These are phyloP conservation scores for Macropus fuliginosus DNA, from an alignment of 2,797 vertebrate species.

Conservation along the genomic window DNA sequence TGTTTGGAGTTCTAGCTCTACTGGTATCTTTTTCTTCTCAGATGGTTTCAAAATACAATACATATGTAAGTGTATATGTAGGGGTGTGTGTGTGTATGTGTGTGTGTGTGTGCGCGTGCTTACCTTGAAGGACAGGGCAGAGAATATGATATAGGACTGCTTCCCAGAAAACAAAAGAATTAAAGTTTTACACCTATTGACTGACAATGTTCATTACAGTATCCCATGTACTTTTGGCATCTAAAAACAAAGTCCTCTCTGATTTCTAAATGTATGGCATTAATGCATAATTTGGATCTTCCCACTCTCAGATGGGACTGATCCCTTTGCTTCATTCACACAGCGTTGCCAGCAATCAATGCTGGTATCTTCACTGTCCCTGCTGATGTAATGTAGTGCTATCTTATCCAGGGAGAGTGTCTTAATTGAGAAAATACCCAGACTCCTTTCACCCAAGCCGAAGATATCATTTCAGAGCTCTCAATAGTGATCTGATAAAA, in stretches of 20 bases:
- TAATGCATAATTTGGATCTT: neutral
- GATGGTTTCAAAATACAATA: neutral
- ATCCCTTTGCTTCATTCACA: neutral
- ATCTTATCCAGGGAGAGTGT: neutral
- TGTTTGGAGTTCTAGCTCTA: neutral
- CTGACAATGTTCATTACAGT: neutral
- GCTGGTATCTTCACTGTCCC: neutral
- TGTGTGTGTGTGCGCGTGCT: neutral
- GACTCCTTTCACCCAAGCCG: neutral
- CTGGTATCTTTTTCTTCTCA: neutral
- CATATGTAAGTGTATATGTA: neutral
- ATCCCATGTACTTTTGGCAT: neutral
- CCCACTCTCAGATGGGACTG: neutral
- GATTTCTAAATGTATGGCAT: constrained; percentile 28
- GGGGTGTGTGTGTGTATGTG: no score
- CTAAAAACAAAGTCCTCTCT: constrained; percentile 22
- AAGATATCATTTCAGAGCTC: neutral
- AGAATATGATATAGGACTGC: neutral
- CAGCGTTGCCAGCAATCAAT: neutral
- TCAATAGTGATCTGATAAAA: constrained; percentile 28
- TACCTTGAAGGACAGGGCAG: neutral
- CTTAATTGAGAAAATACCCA: neutral
- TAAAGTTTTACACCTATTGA: neutral
- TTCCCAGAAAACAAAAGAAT: neutral
- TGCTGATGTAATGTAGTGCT: no score